A percentile compares a stretch with the other conserved stretches of the same genome.
Conservation (phyloP, 1,140 invertebrate genomes). For the Tetragonula clypearis region DNA sequence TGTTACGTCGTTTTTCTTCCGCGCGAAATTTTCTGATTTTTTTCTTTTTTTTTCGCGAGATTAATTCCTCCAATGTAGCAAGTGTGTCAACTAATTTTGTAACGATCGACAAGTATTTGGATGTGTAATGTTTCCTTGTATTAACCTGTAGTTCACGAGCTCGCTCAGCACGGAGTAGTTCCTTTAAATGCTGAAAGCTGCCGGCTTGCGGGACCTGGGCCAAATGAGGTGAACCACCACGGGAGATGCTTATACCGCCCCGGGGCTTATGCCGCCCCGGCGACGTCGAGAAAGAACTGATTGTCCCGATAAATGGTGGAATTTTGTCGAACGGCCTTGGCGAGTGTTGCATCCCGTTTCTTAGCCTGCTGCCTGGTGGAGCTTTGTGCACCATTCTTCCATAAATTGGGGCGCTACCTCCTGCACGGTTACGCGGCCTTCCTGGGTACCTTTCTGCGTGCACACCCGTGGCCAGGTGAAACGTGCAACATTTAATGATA, state of each 20-base stretch:
- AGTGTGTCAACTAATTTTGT: background rate
- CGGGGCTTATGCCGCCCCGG: slow-evolving; percentile 63
- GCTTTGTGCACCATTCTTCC: slow-evolving; percentile 85
- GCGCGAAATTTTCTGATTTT: background rate
- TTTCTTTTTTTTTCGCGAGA: background rate
- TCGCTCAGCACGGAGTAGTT: slow-evolving; percentile 84
- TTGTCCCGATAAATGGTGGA: slow-evolving; percentile 78
- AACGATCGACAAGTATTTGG: background rate
- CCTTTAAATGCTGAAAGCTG: slow-evolving; percentile 86
- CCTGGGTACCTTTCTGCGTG: slow-evolving; percentile 58
- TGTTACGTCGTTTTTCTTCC: too few species aligned
- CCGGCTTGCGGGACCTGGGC: slow-evolving; percentile 82
- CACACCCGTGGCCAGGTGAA: background rate
- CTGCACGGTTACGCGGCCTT: slow-evolving; percentile 65
- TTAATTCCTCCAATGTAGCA: background rate
- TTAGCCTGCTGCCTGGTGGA: slow-evolving; percentile 78
- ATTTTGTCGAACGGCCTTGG: slow-evolving; percentile 80
- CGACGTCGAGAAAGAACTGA: slow-evolving; percentile 75
- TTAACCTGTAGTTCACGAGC: slow-evolving; percentile 84
- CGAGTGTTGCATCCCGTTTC: slow-evolving; percentile 74
- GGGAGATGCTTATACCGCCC: slow-evolving; percentile 68
- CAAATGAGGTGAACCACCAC: slow-evolving; percentile 65
- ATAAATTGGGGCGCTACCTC: slow-evolving; percentile 82
- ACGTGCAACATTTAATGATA: background rate
- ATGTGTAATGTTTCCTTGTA: background rate